phyloP scores from a whole-genome alignment of 2,888 invertebrate genomes.

The Criorhina ranunculi region DNA sequence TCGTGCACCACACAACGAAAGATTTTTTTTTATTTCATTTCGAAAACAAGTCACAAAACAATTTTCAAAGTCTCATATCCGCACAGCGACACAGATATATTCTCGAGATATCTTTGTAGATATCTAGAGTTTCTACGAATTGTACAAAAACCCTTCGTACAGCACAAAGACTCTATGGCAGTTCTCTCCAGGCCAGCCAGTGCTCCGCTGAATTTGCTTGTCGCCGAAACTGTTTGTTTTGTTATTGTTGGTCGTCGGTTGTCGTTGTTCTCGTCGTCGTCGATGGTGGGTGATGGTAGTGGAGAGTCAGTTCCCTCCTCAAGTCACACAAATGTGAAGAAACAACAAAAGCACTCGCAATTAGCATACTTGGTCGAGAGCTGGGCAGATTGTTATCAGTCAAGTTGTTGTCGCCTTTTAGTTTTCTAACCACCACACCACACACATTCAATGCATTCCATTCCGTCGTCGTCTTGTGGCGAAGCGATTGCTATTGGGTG shows the following conservation, averaged over 20 bases:
- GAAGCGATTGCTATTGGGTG: neutral
- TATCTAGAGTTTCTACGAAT: slow-evolving; percentile 63
- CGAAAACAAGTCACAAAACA: slow-evolving; percentile 4
- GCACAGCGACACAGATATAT: slow-evolving; percentile 66
- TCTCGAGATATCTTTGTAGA: slow-evolving; percentile 45
- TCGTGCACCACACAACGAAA: too few relatives aligned
- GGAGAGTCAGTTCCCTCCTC: slow-evolving; percentile 5
- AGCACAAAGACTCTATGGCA: slow-evolving; percentile 36
- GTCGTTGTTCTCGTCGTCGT: neutral
- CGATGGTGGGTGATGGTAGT: neutral
- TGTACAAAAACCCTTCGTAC: slow-evolving; percentile 60
- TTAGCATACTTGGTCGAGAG: slow-evolving; percentile 75
- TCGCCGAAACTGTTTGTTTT: slow-evolving; percentile 31
- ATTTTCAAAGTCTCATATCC: slow-evolving; percentile 57
- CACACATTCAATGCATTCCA: slow-evolving; percentile 56
- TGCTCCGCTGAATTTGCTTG: slow-evolving; percentile 33
- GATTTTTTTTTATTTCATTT: neutral
- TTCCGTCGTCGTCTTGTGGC: slow-evolving; percentile 30
- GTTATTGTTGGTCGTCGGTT: slow-evolving; percentile 34
- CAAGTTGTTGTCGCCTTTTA: slow-evolving; percentile 76
- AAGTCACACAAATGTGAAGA: slow-evolving; percentile 44
- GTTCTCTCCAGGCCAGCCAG: slow-evolving; percentile 8
- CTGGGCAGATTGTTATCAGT: slow-evolving; percentile 75
- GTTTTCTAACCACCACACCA: slow-evolving; percentile 50
- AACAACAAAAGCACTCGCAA: slow-evolving; percentile 69